These are phyloP conservation scores for Brachionus calyciflorus DNA, from an alignment of 1,140 invertebrate species.

Conservation along the genomic window DNA sequence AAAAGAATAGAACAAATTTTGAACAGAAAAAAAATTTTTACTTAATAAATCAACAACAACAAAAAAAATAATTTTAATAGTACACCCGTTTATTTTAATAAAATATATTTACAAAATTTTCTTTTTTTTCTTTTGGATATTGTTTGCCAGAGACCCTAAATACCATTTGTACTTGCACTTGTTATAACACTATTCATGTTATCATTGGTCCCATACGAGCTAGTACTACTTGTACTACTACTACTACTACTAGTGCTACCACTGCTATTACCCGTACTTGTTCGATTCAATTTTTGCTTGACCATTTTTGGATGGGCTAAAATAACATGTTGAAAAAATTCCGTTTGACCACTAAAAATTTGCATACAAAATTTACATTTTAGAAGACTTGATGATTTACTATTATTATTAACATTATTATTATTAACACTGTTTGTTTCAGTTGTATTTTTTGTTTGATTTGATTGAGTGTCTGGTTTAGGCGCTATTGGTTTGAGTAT, in stretches of 20 bases:
- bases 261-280: neutral
- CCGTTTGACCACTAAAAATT: conserved; percentile 25
- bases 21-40: neutral
- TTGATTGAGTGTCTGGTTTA: neutral
- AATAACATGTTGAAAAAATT: conserved; percentile 45
- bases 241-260: neutral
- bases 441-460: neutral
- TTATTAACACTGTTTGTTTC: neutral
- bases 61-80: neutral
- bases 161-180: neutral
- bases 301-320: conserved; percentile 40
- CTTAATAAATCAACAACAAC: neutral
- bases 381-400: neutral
- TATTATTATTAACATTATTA: neutral
- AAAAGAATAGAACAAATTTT: no score
- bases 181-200: neutral
- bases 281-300: conserved; percentile 35
- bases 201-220: conserved; percentile 6
- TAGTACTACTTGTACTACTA: neutral
- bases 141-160: neutral
- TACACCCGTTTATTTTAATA: conserved; percentile 3
- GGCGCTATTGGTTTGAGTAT: neutral
- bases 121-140: no score
- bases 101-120: neutral
- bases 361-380: conserved; percentile 46